Percentiles rank a stretch among this genome's conserved stretches.
Conservation (phyloP, 2,113 vertebrate genomes). For the Siphamia tubifer region DNA sequence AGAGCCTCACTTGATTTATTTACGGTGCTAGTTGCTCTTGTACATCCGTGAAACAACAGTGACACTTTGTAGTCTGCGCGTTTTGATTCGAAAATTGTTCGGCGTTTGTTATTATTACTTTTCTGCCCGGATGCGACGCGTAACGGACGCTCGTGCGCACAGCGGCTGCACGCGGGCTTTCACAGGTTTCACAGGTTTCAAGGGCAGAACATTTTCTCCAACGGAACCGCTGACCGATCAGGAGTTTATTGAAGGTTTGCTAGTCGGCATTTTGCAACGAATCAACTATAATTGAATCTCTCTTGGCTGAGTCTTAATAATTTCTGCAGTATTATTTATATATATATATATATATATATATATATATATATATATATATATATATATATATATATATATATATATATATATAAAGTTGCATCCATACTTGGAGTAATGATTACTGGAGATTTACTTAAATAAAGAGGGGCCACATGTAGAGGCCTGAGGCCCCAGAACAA, state of each 20-base stretch:
- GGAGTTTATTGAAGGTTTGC: conserved; percentile 17
- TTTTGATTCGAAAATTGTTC: no score
- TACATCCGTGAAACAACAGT: not conserved
- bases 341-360: no score
- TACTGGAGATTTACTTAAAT: not conserved
- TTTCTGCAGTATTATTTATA: not conserved
- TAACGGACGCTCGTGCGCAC: no score
- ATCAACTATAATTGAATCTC: not conserved
- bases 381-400: no score
- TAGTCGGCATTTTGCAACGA: conserved; percentile 4
- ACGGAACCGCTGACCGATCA: conserved; percentile 6
- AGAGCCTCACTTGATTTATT: conserved; percentile 12
- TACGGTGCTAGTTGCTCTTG: not conserved
- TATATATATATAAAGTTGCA: no score
- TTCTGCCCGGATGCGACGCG: no score
- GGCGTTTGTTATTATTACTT: no score
- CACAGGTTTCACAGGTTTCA: no score
- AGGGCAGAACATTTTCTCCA: not conserved
- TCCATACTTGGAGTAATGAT: not conserved
- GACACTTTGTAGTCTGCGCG: not conserved
- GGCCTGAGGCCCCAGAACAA: no score
- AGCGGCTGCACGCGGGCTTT: no score
- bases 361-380: no score
- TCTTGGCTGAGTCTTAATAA: not conserved
- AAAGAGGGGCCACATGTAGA: no score